A percentile compares a stretch with the other conserved stretches of the same genome.
These are phyloP conservation scores for Hippopotamus amphibius DNA, from an alignment of 2,113 vertebrate genomes.

Conservation along the genomic window DNA sequence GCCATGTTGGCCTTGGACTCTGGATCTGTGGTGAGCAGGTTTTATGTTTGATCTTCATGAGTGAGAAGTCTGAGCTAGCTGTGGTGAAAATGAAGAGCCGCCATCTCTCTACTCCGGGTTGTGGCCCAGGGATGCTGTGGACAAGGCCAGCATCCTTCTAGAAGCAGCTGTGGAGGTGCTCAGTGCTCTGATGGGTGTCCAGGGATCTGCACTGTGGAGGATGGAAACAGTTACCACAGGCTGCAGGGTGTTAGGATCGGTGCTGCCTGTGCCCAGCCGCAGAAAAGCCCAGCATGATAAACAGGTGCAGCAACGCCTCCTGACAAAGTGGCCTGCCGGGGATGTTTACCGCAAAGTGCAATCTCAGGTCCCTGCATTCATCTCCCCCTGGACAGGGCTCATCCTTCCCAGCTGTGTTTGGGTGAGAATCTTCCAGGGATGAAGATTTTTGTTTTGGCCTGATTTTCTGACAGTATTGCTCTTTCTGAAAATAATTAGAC, in stretches of 20 bases:
- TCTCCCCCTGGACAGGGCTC: background rate
- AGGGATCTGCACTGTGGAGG: accelerated
- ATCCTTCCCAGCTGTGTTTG: background rate
- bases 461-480: background rate
- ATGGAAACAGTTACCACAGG: background rate
- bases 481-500: background rate
- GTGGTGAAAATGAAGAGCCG: background rate
- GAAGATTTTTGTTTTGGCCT: background rate
- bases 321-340: background rate
- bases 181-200: no score
- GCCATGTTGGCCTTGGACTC: no score
- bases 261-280: background rate
- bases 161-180: background rate
- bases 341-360: background rate
- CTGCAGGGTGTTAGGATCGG: background rate
- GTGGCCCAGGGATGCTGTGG: background rate
- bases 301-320: background rate
- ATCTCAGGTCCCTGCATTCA: background rate
- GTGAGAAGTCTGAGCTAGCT: background rate
- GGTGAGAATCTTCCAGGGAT: background rate
- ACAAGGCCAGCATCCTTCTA: background rate
- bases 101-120: background rate
- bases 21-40: background rate
- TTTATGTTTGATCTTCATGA: background rate
- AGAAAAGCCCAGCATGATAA: background rate